These are phyloP conservation scores for Tiliqua scincoides DNA, from an alignment of 2,113 vertebrate genomes.

Conservation along the genomic window DNA sequence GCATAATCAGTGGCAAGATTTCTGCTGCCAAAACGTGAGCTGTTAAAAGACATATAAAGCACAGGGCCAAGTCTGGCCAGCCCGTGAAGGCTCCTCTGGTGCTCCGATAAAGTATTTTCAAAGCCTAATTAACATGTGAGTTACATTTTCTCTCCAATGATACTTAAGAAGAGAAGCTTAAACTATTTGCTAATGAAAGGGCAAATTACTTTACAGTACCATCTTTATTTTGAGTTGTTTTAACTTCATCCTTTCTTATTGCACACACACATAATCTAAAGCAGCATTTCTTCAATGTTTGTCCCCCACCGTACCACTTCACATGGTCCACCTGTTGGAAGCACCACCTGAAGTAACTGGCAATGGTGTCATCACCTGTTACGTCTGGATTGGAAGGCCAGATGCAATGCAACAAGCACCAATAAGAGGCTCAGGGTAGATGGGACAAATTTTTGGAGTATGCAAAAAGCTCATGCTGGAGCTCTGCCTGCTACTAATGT, in stretches of 20 bases:
- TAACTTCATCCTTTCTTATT: slow-evolving; percentile 19
- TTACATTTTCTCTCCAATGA: background rate
- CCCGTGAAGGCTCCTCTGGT: background rate
- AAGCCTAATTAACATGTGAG: background rate
- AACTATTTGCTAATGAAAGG: background rate
- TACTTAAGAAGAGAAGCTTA: background rate
- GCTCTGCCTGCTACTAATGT: too few species aligned
- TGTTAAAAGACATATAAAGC: slow-evolving; percentile 29
- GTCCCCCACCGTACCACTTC: too few species aligned
- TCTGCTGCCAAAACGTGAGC: slow-evolving; percentile 31
- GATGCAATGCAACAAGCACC: too few species aligned
- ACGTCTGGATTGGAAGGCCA: too few species aligned
- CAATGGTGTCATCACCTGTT: too few species aligned
- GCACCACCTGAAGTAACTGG: too few species aligned
- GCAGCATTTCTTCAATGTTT: too few species aligned
- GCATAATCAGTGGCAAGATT: slow-evolving; percentile 68
- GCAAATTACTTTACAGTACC: background rate
- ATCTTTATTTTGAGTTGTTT: background rate
- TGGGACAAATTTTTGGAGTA: too few species aligned
- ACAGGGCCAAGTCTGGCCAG: background rate
- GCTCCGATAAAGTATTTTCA: background rate
- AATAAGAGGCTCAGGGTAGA: too few species aligned
- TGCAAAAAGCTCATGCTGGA: too few species aligned
- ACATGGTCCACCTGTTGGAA: too few species aligned
- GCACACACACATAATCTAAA: too few species aligned